Base-by-base conservation (phyloP, 2,888 invertebrate genomes). In the Dicyrtoma fusca region DNA sequence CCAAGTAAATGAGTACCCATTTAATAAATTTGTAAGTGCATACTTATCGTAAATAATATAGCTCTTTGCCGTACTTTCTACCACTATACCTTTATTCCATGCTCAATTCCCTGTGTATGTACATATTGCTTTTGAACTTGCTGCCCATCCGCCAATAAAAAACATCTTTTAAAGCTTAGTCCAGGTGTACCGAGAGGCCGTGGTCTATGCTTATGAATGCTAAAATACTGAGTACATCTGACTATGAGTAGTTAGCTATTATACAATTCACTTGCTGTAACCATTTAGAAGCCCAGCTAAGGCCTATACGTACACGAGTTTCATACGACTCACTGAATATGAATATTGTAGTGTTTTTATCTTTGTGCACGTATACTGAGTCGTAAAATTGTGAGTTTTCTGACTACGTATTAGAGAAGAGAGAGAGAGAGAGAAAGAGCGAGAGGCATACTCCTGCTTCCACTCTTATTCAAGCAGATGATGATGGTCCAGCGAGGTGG, bases 401-500 rank as follows among this genome's bases (percentile, higher is more conserved):
- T 34, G 34, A 34, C 34, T 34, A 34, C 34, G 8, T 8, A 34
- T 34, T 34, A 34, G 3, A 34, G 34, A 34, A 34, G 8, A 34
- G 34, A 34, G 4, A 5, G n/a, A n/a, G n/a, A 34, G 8, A 34
- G 34, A 34, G 4, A 5, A 34, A 34, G 8, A 34, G 34, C 3
- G 4, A 5, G 34, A 34, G 34, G 34, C 53, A 55, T 17, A 11
- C 53, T 55, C 4, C 53, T 55, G 21, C 53, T 55, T 53, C 23
- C 21, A 23, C 55, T 49, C 19, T 45, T 68, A 44, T 68, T 68
- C 66, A 68, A 42, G 47, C 63, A 68, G 66, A 68, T 68, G 66
- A 68, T 68, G 66, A 68, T 68, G 66, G 66, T 68, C 57, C 66
- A 68, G 66, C 53, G 65, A 65, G 66, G 14, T 68, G 66, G 66